Percentiles rank a stretch among this genome's conserved stretches.
These are phyloP conservation scores for Beroe ovata DNA, from an alignment of 37 sponge, comb jelly and placozoan genomes.

Conservation along the genomic window DNA sequence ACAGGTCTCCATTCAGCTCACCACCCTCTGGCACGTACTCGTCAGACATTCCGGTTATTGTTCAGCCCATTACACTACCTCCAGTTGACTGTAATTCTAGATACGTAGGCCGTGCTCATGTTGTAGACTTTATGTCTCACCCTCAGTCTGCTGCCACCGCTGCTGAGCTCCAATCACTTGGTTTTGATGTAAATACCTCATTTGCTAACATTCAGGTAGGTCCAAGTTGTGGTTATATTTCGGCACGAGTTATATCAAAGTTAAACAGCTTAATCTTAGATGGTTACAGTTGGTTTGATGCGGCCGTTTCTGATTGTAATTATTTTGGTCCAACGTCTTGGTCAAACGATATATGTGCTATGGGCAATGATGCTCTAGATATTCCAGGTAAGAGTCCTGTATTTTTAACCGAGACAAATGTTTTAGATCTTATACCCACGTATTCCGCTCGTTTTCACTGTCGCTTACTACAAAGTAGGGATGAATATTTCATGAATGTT, in stretches of 20 bases:
- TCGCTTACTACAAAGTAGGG: background rate
- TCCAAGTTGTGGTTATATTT: conserved; percentile 12
- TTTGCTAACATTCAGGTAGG: background rate
- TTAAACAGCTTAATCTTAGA: background rate
- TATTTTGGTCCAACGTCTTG: background rate
- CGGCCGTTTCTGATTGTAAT: background rate
- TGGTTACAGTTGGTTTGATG: background rate
- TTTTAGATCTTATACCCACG: conserved; percentile 3
- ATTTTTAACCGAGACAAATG: background rate
- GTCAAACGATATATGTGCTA: conserved; percentile 7
- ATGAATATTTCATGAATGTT: background rate
- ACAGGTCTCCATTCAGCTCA: background rate
- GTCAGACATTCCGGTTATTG: no score
- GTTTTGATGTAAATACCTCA: background rate
- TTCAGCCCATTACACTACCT: no score
- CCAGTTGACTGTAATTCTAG: background rate
- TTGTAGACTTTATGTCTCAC: background rate
- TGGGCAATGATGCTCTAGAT: background rate
- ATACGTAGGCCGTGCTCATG: background rate
- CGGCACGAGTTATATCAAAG: conserved; percentile 4
- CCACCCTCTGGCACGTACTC: no score
- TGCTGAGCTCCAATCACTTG: background rate
- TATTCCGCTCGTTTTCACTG: background rate
- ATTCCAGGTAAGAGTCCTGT: background rate
- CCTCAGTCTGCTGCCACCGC: background rate